Evolutionary conservation across 2,888 invertebrate species (phyloP).

Genomic region (Parapristionchus giblindavisi): DNA sequence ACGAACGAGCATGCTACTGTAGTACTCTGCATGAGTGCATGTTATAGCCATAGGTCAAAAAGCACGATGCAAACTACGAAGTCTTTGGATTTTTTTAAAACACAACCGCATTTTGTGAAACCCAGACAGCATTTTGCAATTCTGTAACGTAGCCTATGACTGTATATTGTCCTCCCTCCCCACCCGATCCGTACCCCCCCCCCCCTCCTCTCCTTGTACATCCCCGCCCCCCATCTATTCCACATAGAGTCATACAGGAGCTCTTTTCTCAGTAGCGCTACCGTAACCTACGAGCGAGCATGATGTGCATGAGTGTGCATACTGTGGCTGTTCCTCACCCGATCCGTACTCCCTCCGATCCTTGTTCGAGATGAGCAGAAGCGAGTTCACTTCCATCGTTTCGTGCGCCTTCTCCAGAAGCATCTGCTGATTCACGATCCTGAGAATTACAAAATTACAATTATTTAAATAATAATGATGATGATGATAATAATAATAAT

Average conservation of each 20-base stretch:
- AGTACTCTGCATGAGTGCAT: too few species aligned
- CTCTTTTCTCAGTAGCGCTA: too few species aligned
- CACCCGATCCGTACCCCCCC: not conserved
- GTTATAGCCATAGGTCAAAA: too few species aligned
- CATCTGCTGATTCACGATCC: slow-evolving; percentile 51
- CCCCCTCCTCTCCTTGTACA: not conserved
- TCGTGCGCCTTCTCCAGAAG: slow-evolving; percentile 56
- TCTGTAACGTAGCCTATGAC: too few species aligned
- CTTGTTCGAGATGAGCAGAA: slow-evolving; percentile 44
- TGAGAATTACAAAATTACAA: slow-evolving; percentile 39
- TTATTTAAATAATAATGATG: too few species aligned
- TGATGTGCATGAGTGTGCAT: not conserved
- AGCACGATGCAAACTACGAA: too few species aligned
- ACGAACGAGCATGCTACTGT: too few species aligned
- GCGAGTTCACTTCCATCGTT: slow-evolving; percentile 44
- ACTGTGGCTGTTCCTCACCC: not conserved
- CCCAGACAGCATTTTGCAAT: too few species aligned
- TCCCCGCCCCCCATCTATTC: not conserved
- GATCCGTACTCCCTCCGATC: slow-evolving; percentile 29
- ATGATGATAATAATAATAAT: too few species aligned
- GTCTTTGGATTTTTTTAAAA: too few species aligned
- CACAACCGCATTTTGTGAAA: too few species aligned
- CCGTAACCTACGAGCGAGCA: not conserved
- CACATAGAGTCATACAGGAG: not conserved
- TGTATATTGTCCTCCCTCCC: too few species aligned